These are phyloP conservation scores for Xenopus petersii DNA, from an alignment of 2,797 vertebrate genomes.

Conservation along the genomic window DNA sequence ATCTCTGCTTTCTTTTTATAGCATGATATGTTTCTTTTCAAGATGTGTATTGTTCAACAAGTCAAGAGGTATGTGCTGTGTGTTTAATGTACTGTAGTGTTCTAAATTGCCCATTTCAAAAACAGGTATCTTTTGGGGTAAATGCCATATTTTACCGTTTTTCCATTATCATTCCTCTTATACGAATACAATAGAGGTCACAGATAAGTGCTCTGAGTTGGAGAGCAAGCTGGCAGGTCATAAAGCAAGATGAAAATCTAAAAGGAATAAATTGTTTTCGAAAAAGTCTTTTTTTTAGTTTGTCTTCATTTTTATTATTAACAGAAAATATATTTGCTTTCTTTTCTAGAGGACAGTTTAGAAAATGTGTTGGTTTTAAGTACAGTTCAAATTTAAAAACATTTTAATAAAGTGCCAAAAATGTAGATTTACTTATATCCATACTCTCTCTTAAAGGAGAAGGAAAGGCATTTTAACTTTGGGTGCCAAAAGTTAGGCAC, in stretches of 20 bases:
- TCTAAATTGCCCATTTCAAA: slow-evolving; percentile 18
- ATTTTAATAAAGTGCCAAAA: too few relatives aligned
- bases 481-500: too few relatives aligned
- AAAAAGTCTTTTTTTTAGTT: background rate
- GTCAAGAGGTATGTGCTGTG: slow-evolving; percentile 9
- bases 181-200: slow-evolving; percentile 17
- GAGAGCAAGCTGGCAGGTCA: slow-evolving; percentile 10
- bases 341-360: too few relatives aligned
- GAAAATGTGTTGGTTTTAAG: too few relatives aligned
- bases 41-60: slow-evolving; percentile 18
- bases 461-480: too few relatives aligned
- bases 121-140: slow-evolving; percentile 16
- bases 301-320: background rate
- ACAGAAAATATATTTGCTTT: too few relatives aligned
- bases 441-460: too few relatives aligned
- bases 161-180: slow-evolving; percentile 20
- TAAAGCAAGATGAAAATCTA: slow-evolving; percentile 6
- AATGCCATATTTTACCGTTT: slow-evolving; percentile 32
- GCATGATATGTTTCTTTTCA: slow-evolving; percentile 1
- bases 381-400: too few relatives aligned
- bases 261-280: slow-evolving; percentile 2
- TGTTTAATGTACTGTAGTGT: slow-evolving; percentile 34
- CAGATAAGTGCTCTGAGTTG: slow-evolving; percentile 15
- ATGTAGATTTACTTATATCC: too few relatives aligned
- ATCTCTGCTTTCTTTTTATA: background rate